Conservation (phyloP, 2,888 invertebrate species). For the Gibbula magus region DNA sequence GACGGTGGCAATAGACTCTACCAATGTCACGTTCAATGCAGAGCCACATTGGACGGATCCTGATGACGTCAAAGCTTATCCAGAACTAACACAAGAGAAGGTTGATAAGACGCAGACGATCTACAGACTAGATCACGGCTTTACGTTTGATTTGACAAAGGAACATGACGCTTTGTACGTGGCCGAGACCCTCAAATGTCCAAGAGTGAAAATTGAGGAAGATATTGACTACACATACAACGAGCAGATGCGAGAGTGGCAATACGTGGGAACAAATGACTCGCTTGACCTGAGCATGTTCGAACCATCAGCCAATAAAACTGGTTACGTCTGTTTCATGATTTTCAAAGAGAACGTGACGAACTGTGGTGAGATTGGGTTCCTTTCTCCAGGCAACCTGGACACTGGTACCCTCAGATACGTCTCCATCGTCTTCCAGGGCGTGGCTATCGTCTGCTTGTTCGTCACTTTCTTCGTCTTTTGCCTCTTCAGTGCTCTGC, state of each 20-base stretch:
- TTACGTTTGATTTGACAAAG: neutral
- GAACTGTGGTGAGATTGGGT: neutral
- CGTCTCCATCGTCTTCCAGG: slow-evolving; percentile 32
- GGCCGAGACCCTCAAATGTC: slow-evolving; percentile 2
- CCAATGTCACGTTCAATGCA: neutral
- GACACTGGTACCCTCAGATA: neutral
- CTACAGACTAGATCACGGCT: neutral
- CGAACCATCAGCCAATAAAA: neutral
- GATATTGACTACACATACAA: neutral
- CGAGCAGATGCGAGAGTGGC: neutral
- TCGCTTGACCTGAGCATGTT: neutral
- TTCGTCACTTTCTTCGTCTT: slow-evolving; percentile 33
- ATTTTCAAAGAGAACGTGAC: neutral
- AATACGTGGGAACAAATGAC: neutral
- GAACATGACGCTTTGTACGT: neutral
- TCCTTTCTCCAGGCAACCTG: neutral
- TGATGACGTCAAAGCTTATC: neutral
- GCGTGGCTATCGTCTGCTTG: slow-evolving; percentile 34
- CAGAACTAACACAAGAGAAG: neutral
- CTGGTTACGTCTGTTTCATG: neutral
- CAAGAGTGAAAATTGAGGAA: neutral
- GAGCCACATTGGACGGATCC: neutral
- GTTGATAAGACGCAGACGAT: neutral
- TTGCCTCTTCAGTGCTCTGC: slow-evolving; percentile 30
- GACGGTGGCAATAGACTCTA: neutral